Evolutionary conservation across 2,888 invertebrate species (phyloP), one percentile per base, ranked within the genome.

Genomic region (Sycophila texana): DNA sequence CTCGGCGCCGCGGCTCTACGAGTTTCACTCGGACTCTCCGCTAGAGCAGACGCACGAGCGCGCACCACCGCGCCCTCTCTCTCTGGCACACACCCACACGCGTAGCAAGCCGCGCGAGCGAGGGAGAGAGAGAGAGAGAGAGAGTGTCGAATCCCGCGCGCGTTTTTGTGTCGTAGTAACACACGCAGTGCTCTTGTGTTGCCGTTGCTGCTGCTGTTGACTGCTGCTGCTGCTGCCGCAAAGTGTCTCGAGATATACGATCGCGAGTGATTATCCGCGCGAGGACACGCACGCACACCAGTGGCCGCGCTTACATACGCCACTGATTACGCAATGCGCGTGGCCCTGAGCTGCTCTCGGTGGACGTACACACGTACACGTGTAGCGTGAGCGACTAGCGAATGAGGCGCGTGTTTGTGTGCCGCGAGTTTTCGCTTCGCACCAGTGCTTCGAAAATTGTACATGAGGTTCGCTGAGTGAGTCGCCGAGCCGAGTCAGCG

Each of bases 291-390:
- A 53, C 51, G 67, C 67, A 22, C 47, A 55, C 39, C 18, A 57
- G 57, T 57, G 55, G 68, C 30, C 26, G 57, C 57, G 30, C 55
- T 30, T 57, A 26, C n/a, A 26, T 83, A 73, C 83, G 85, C 81
- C 85, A 85, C 51, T 85, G 87, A 88, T 89, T 89, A 89, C 89
- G 89, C 88, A 89, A 89, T 87, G 55, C 68, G 87, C 87, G 87
- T 88, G 89, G 89, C 89, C 89, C 88, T 89, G 89, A 89, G 89
- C 87, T 87, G 85, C 85, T 81, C 39, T 39, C 39, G 39, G 39
- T 39, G 39, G 39, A 81, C 83, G 84, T 63, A 18, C 57, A 39
- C 39, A 53, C 13, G 53, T 12, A 18, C 4, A 60, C 16, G 71
- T 39, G 39, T 39, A 58, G 49, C 26, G 22, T 22, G n/a, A 70